Conservation (phyloP, 1,140 invertebrate genomes). For the Drosophila suzukii region DNA sequence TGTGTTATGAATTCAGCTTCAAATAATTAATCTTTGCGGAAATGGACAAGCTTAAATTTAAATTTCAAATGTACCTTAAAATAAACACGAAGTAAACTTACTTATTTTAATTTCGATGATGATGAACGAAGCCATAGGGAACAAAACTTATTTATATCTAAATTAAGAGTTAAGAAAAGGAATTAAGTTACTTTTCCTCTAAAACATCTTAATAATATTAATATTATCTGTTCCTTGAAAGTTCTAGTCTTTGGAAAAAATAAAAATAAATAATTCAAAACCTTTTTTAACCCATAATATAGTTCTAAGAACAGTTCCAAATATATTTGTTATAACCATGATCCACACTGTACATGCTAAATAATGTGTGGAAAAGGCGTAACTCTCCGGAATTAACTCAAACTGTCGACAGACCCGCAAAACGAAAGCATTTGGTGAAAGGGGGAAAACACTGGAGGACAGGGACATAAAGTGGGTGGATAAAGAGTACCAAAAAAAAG, state of each 20-base stretch:
- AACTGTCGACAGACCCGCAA: conserved; percentile 68
- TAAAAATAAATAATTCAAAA: too few relatives aligned
- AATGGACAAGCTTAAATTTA: not conserved
- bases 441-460: conserved; percentile 1
- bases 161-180: too few relatives aligned
- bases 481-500: not conserved
- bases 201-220: too few relatives aligned
- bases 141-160: too few relatives aligned
- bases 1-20: not conserved
- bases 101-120: too few relatives aligned
- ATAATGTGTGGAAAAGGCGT: conserved; percentile 53
- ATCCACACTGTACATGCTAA: not conserved
- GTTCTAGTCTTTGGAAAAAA: too few relatives aligned
- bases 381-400: conserved; percentile 70
- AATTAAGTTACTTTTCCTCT: too few relatives aligned
- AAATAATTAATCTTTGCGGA: not conserved
- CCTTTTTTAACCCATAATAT: too few relatives aligned
- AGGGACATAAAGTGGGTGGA: not conserved
- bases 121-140: too few relatives aligned
- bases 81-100: too few relatives aligned
- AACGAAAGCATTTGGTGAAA: conserved; percentile 21
- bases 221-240: too few relatives aligned
- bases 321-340: not conserved
- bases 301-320: not conserved
- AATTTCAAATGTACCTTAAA: not conserved